A percentile compares a stretch with the other conserved stretches of the same genome.
phyloP scores from a whole-genome alignment of 2,797 vertebrate species.

The Channa striata region DNA sequence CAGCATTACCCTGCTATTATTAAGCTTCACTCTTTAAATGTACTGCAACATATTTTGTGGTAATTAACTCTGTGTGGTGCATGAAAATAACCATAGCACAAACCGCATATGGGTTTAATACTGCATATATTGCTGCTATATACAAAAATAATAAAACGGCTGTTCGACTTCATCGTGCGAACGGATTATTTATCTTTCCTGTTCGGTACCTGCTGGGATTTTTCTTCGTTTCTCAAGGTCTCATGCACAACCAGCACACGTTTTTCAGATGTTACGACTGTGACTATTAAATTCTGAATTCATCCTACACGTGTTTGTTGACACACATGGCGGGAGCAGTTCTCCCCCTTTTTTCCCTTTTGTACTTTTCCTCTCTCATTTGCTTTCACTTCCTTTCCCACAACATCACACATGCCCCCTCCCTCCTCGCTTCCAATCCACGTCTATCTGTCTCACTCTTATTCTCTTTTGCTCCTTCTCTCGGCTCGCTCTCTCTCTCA shows the following conservation, averaged over 20 bases:
- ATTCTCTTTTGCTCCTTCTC: conserved; percentile 11
- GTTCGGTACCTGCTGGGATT: too few species aligned
- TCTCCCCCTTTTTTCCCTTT: conserved; percentile 11
- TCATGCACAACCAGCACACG: too few species aligned
- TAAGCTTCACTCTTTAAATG: not conserved
- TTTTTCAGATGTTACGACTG: not conserved
- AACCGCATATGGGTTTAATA: too few species aligned
- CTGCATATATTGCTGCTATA: too few species aligned
- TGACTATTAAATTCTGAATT: conserved; percentile 3
- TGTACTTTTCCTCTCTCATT: conserved; percentile 17
- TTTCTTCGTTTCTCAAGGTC: too few species aligned
- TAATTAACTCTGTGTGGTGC: not conserved
- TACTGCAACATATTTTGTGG: not conserved
- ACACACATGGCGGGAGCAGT: conserved; percentile 15
- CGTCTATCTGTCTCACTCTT: conserved; percentile 35
- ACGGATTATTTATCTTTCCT: too few species aligned
- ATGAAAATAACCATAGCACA: too few species aligned
- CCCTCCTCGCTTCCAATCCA: conserved; percentile 18
- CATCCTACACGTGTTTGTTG: conserved; percentile 22
- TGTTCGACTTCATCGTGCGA: too few species aligned
- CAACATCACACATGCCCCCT: conserved; percentile 18
- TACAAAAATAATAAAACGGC: too few species aligned
- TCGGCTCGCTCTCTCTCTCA: conserved; percentile 50
- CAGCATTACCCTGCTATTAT: too few species aligned
- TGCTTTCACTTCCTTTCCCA: conserved; percentile 28